A percentile compares a stretch with the other conserved stretches of the same genome.
Evolutionary conservation across 2,797 vertebrate genomes (phyloP).

Genomic region (Scarus forsteni): DNA sequence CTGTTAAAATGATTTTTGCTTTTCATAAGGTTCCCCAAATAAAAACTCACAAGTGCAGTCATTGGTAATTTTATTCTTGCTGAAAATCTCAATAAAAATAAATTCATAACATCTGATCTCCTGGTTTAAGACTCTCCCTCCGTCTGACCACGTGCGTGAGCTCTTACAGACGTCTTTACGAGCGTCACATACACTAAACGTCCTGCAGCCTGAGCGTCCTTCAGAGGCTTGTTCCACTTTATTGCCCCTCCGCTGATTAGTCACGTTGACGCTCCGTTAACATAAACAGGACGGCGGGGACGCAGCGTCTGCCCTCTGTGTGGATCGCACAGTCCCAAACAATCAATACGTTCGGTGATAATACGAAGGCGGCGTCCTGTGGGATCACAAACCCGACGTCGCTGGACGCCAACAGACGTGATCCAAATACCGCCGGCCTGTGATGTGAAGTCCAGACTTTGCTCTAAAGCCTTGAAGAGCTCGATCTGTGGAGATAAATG

Average conservation of each 20-base stretch:
- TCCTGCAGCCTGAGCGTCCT: constrained; percentile 30
- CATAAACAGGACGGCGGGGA: constrained; percentile 32
- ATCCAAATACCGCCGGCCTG: constrained; percentile 29
- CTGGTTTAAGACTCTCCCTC: no score
- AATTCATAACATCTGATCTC: no score
- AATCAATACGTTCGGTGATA: not conserved
- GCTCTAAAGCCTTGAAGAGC: constrained; percentile 23
- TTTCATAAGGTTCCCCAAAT: no score
- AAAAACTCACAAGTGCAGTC: no score
- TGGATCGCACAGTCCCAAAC: not conserved
- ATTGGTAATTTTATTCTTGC: no score
- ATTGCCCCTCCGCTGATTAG: constrained; percentile 31
- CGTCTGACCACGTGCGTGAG: no score
- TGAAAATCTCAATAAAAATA: no score
- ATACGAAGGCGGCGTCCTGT: constrained; percentile 28
- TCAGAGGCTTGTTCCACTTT: constrained; percentile 26
- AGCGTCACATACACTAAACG: not conserved
- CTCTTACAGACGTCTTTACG: not conserved
- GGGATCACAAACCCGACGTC: constrained; percentile 12
- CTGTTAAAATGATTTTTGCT: no score
- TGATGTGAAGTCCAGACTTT: constrained; percentile 22
- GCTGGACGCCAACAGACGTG: constrained; percentile 27
- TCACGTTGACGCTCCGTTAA: constrained; percentile 6
- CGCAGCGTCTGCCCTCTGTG: constrained; percentile 6
- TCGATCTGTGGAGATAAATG: constrained; percentile 57